A percentile compares a stretch with the other conserved stretches of the same genome.
Conservation (phyloP, 1,140 invertebrate genomes). For the Formica exsecta region DNA sequence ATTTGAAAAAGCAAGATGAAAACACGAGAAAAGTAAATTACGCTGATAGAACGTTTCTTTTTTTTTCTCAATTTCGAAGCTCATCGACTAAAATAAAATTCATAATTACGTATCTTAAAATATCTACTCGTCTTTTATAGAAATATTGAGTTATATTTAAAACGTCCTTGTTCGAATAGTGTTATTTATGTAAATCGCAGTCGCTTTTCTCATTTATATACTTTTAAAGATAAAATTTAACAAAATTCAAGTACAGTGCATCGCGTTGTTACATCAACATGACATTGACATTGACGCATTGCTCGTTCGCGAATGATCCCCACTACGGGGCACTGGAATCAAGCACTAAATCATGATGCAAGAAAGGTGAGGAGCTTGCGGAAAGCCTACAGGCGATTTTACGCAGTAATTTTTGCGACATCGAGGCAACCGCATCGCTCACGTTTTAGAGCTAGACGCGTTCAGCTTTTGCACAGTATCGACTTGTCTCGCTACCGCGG, state of each 20-base stretch:
- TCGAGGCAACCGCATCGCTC: constrained; percentile 56
- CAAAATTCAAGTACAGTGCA: neutral
- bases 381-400: constrained; percentile 67
- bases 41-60: neutral
- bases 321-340: constrained; percentile 42
- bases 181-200: too few relatives aligned
- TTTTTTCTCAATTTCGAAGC: neutral
- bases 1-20: neutral
- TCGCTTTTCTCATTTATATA: too few relatives aligned
- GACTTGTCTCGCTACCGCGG: neutral
- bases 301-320: constrained; percentile 30
- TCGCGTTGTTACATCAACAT: constrained; percentile 51
- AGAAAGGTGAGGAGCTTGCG: constrained; percentile 71
- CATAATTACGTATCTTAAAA: neutral
- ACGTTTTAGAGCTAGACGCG: neutral
- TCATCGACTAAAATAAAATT: neutral
- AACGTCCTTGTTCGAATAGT: neutral
- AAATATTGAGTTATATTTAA: neutral
- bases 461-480: neutral
- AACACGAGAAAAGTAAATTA: neutral
- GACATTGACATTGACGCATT: constrained; percentile 67
- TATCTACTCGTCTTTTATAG: neutral
- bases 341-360: constrained; percentile 57
- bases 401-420: constrained; percentile 83
- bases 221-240: neutral